These are phyloP conservation scores for Acropora tenuis DNA, from an alignment of 64 coral and sea anemone genomes.

Conservation along the genomic window DNA sequence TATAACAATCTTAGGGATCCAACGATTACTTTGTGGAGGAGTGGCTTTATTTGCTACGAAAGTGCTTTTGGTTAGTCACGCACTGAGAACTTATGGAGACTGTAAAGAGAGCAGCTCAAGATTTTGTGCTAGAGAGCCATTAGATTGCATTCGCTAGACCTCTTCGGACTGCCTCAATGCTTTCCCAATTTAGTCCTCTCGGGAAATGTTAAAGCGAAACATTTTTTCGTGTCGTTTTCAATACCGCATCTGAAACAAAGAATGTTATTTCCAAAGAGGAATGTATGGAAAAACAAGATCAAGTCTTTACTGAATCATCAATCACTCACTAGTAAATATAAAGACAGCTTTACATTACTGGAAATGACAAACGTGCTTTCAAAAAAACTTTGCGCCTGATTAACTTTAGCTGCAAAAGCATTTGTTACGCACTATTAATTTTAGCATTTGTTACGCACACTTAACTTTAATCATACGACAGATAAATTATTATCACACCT, in stretches of 20 bases:
- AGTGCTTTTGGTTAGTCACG: not conserved
- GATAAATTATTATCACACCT: too few species aligned
- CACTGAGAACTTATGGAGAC: slow-evolving; percentile 2
- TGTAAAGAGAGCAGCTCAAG: not conserved
- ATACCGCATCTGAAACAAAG: too few species aligned
- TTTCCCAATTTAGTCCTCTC: not conserved
- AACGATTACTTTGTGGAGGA: slow-evolving; percentile 8
- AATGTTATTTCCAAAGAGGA: too few species aligned
- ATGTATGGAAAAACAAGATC: not conserved
- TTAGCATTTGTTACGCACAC: too few species aligned
- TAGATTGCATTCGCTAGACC: not conserved
- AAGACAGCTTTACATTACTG: too few species aligned
- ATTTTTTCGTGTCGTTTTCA: not conserved
- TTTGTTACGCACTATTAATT: too few species aligned
- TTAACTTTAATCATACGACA: too few species aligned
- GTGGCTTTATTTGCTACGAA: slow-evolving; percentile 5
- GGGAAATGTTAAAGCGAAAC: not conserved
- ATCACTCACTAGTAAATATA: too few species aligned
- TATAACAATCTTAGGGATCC: slow-evolving; percentile 1
- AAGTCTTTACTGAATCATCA: too few species aligned
- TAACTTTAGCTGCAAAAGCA: too few species aligned
- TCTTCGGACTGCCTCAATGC: slow-evolving; percentile 1
- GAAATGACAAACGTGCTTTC: too few species aligned
- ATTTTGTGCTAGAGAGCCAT: not conserved
- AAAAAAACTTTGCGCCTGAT: too few species aligned